Base-by-base conservation (phyloP, 2,888 invertebrate species). In the Osmoderma eremita region DNA sequence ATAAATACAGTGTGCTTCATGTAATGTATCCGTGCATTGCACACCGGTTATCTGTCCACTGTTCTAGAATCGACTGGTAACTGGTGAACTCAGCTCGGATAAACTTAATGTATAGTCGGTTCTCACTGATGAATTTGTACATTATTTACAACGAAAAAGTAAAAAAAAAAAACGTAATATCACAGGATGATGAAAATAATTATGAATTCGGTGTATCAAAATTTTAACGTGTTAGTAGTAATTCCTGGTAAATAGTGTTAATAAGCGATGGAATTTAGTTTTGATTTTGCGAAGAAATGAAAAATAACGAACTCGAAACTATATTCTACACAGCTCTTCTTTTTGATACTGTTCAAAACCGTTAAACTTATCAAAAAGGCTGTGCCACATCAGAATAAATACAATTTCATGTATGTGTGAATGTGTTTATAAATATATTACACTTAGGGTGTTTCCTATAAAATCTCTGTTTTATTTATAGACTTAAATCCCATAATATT, bases 351-450 rank as follows among this genome's bases (percentile, higher is more conserved):
- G 65, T 74, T 71, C 72, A 68, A 69, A 38, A 30, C 67, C 77
- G 79, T 79, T 71, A 78, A 78, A 80, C 76, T 78, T 81, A 81
- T 81, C 81, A 80, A 79, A 78, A 77, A 72, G 79, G 79, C 80
- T 82, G 81, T 81, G 80, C 75, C 72, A 75, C 76, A 75, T 17
- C 72, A 74, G 75, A 75, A 74, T 75, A 74, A 72, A 73, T 74
- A 78, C 75, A 68, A 68, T 75, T 76, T 77, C 75, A 74, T 82
- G 80, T 82, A 82, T 74, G 82, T 82, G 82, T 82, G 82, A 81
- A 81, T 82, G 82, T 82, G 82, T 82, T 81, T 80, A 81, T 71
- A 78, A 78, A 80, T 78, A 80, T 78, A 79, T 78, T n/a, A 79
- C 77, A 76, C 70, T 71, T 79, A 79, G 79, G 79, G 76, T 77